These are phyloP conservation scores for Melanogrammus aeglefinus DNA, from an alignment of 2,797 vertebrate species.

Conservation along the genomic window DNA sequence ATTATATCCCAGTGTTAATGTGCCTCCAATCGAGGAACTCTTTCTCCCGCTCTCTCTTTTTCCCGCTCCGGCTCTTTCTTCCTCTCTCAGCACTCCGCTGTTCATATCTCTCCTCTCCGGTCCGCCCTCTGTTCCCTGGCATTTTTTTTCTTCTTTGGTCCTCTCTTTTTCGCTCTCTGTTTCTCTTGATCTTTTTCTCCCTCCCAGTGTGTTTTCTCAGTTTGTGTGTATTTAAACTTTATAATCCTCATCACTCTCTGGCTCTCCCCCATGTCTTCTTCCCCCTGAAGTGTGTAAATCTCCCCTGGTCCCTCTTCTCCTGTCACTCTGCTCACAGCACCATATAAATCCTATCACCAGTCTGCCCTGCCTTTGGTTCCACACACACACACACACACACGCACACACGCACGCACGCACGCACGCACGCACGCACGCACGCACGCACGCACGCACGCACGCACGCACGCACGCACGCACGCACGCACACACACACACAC, in stretches of 20 bases:
- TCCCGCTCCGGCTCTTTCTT: neutral
- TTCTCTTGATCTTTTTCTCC: slow-evolving; percentile 43
- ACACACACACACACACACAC: neutral
- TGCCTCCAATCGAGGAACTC: slow-evolving; percentile 39
- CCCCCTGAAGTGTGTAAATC: slow-evolving; percentile 70
- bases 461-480: neutral
- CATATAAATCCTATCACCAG: slow-evolving; percentile 56
- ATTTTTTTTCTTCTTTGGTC: slow-evolving; percentile 20
- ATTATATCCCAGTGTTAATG: slow-evolving; percentile 48
- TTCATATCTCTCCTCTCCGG: slow-evolving; percentile 28
- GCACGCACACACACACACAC: too few relatives aligned
- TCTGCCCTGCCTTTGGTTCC: slow-evolving; percentile 14
- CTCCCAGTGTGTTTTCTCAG: slow-evolving; percentile 41
- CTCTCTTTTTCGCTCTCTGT: slow-evolving; percentile 13
- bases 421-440: neutral
- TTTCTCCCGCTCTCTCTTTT: slow-evolving; percentile 17
- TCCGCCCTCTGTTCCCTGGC: slow-evolving; percentile 33
- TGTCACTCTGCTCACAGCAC: slow-evolving; percentile 49
- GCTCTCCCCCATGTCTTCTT: slow-evolving; percentile 62
- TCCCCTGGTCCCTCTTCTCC: slow-evolving; percentile 19
- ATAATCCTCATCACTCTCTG: slow-evolving; percentile 71
- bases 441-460: neutral
- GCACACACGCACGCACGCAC: neutral
- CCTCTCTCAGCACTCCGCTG: neutral
- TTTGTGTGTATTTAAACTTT: slow-evolving; percentile 70